Percentiles rank a stretch among this genome's conserved stretches.
Conservation (phyloP, 2,888 invertebrate species). For the Eristalis arbustorum region DNA sequence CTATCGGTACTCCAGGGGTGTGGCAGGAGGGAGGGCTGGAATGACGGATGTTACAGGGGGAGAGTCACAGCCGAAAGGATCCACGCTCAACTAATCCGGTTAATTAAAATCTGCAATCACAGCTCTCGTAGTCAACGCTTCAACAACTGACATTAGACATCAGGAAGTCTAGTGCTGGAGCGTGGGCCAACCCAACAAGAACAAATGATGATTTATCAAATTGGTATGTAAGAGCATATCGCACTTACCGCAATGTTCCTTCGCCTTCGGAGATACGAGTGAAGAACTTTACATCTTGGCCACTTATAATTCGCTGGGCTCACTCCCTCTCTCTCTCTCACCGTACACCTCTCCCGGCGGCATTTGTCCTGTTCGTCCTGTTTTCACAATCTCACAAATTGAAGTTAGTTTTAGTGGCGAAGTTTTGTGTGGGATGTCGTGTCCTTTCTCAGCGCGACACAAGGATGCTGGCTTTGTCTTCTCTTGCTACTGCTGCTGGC, state of each 20-base stretch:
- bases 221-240: slow-evolving; percentile 58
- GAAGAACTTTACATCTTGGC: slow-evolving; percentile 49
- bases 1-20: slow-evolving; percentile 38
- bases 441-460: slow-evolving; percentile 6
- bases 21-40: slow-evolving; percentile 36
- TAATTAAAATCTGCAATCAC: slow-evolving; percentile 68
- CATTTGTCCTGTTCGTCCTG: background rate
- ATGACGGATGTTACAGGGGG: background rate
- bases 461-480: background rate
- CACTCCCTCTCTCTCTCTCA: background rate
- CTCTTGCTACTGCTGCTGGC: slow-evolving; percentile 8
- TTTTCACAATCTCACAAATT: slow-evolving; percentile 61
- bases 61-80: background rate
- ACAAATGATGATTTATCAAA: slow-evolving; percentile 64
- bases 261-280: slow-evolving; percentile 19
- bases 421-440: slow-evolving; percentile 50
- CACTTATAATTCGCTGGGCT: slow-evolving; percentile 28
- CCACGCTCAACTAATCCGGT: slow-evolving; percentile 62
- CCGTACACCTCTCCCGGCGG: background rate
- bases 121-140: slow-evolving; percentile 52
- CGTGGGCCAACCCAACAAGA: slow-evolving; percentile 23
- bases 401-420: slow-evolving; percentile 63
- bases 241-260: slow-evolving; percentile 58
- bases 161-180: background rate
- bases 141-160: slow-evolving; percentile 53